Base-by-base conservation (phyloP, 2,797 vertebrate species). In the Knipowitschia caucasica region DNA sequence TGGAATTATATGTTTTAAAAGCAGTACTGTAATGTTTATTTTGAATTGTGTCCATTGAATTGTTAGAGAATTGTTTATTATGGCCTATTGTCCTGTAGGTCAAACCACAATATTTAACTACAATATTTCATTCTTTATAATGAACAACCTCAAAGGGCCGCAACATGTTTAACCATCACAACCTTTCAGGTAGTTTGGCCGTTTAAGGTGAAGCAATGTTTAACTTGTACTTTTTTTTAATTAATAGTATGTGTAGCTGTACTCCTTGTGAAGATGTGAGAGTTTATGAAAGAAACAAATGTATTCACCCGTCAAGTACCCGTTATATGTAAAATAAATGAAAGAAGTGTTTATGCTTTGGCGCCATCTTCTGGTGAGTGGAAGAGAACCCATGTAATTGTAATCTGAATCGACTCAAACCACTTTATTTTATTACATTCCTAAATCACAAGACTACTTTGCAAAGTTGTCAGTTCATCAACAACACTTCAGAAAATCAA, bases 311-410 rank as follows among this genome's bases (percentile, higher is more conserved):
- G 49, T 60, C 15, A 67, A 15, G 33, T 73, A n/a, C 75, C 54
- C 59, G 73, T 58, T 83, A 64, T 75, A 75, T 87, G 87, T 90
- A 89, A 86, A 87, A 71, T 54, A 81, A 76, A 75, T 50, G 71
- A 53, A 76, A 73, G 4, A 74, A 74, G 49, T 76, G 66, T 44
- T 5, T 24, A 4, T 10, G 38, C 18, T 4, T 65, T 61, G 65
- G 44, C 80, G 31, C 88, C 89, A 86, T 71, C 89, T 92, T 66
- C 76, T 77, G 88, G 86, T 24, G 42, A 30, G 12, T 3, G 53
- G 51, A 64, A 73, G 65, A 10, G 59, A 27, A 7, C 69, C 18
- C 26, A 34, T 43, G 78, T 85, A 76, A 69, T n/a, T n/a, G n/a
- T n/a, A n/a, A n/a, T n/a, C n/a, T n/a, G n/a, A n/a, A n/a, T n/a